A percentile compares a stretch with the other conserved stretches of the same genome.
phyloP scores from a whole-genome alignment of 1,140 invertebrate species.

The Cyrtorhinus lividipennis region DNA sequence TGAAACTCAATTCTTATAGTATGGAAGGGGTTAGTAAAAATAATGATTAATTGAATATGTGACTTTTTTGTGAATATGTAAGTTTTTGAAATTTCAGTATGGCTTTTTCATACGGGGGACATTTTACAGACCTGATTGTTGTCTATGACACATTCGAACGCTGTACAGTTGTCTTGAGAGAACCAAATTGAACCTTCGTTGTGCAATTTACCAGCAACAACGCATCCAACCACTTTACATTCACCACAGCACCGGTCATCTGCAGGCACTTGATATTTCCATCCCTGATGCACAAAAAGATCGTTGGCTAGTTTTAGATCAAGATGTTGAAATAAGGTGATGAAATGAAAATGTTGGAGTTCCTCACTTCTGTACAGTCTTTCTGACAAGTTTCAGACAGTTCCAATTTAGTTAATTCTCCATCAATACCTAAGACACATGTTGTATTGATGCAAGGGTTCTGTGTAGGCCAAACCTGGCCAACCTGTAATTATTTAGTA shows the following conservation, averaged over 20 bases:
- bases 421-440: conserved; percentile 33
- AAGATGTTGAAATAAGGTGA: neutral
- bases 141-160: conserved; percentile 36
- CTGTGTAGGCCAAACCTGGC: conserved; percentile 38
- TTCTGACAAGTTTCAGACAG: conserved; percentile 31
- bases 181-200: conserved; percentile 41
- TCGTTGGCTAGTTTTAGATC: neutral
- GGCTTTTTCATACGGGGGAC: too few relatives aligned
- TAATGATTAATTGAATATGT: neutral
- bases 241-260: conserved; percentile 49
- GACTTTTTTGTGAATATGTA: too few relatives aligned
- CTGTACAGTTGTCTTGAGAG: conserved; percentile 50
- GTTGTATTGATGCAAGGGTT: conserved; percentile 38
- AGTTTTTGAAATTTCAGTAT: too few relatives aligned
- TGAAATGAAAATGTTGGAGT: neutral
- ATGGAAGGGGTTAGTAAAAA: neutral
- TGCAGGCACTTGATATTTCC: conserved; percentile 33
- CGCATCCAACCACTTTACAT: conserved; percentile 47
- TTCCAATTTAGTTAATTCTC: conserved; percentile 31
- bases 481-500: conserved; percentile 34
- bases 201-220: conserved; percentile 38
- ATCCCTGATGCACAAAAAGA: conserved; percentile 33
- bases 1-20: neutral
- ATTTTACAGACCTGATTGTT: conserved; percentile 43
- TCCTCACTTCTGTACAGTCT: conserved; percentile 23